phyloP scores from a whole-genome alignment of 2,797 vertebrate genomes.

The Hirundo rustica region DNA sequence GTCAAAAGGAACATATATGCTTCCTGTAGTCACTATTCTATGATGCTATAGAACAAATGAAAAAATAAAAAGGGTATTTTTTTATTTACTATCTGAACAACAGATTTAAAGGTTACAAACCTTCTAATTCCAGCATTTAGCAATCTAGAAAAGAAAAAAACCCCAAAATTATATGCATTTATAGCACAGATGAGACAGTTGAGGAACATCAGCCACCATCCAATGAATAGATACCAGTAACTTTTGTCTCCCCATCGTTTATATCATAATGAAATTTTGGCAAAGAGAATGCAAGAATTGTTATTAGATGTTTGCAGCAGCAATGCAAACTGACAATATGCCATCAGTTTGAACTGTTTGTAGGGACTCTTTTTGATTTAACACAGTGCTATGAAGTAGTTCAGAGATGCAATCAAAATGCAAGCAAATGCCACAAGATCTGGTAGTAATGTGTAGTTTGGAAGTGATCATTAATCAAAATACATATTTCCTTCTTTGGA shows the following conservation, averaged over 20 bases:
- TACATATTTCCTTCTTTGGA: background rate
- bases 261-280: background rate
- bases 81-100: background rate
- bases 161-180: too few relatives aligned
- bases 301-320: background rate
- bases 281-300: background rate
- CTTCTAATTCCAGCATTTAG: background rate
- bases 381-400: fast-evolving
- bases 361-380: background rate
- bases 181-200: background rate
- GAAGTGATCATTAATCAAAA: background rate
- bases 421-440: background rate
- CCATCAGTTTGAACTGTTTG: background rate
- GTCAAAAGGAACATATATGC: background rate
- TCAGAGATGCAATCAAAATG: background rate
- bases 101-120: background rate
- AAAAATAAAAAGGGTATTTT: background rate
- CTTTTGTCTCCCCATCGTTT: background rate
- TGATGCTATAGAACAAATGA: background rate
- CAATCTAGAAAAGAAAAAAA: background rate
- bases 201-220: background rate
- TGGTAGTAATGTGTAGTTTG: background rate
- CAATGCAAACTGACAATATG: background rate
- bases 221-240: background rate
- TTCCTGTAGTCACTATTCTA: background rate